phyloP scores from a whole-genome alignment of 2,113 vertebrate species.

The Garra rufa region DNA sequence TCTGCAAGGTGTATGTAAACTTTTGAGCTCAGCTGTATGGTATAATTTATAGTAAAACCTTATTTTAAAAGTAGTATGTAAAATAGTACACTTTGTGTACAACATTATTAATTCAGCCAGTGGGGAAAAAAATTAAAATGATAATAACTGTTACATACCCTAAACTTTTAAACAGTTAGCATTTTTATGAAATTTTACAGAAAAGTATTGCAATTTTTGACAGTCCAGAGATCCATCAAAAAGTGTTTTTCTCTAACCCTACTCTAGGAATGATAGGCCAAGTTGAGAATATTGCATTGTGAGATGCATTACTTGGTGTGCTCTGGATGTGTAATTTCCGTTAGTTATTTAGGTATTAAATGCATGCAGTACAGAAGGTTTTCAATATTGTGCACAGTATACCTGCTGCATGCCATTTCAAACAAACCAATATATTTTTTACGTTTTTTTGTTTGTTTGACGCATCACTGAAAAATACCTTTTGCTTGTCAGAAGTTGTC shows the following conservation, averaged over 20 bases:
- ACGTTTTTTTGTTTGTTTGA: not conserved
- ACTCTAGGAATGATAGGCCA: not conserved
- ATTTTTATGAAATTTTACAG: not conserved
- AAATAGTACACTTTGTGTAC: not conserved
- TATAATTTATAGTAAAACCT: no score
- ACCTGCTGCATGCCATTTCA: no score
- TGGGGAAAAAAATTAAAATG: no score
- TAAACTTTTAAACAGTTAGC: not conserved
- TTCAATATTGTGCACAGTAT: not conserved
- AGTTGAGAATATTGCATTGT: not conserved
- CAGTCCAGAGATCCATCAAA: no score
- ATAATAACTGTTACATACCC: no score
- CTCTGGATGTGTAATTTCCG: not conserved
- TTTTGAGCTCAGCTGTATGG: no score
- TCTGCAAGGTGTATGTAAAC: no score
- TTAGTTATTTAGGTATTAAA: not conserved
- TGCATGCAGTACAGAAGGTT: not conserved
- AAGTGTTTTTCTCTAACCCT: no score
- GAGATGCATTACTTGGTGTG: not conserved
- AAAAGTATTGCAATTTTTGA: not conserved
- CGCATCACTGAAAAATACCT: not conserved
- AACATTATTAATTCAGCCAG: no score
- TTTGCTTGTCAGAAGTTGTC: not conserved
- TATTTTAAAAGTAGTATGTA: not conserved
- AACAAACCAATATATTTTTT: not conserved